Base-by-base conservation (phyloP, 1,140 invertebrate species). In the Drosophila varians region DNA sequence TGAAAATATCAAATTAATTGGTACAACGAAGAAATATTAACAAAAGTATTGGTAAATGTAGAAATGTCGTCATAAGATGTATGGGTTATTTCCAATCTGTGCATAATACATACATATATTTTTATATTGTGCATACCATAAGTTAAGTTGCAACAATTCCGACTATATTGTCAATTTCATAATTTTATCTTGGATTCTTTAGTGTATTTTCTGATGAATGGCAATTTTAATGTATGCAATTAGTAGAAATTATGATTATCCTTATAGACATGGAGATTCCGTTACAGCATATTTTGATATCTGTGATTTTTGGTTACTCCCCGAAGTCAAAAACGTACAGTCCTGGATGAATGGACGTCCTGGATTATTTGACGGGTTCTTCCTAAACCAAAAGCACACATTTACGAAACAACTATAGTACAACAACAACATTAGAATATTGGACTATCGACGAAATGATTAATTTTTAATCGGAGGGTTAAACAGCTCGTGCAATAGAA, bases 401-500 rank as follows among this genome's bases (percentile, higher is more conserved):
- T 38, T 38, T 38, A 38, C 1, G 16, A 38, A 38, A 38, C 36
- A 16, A 38, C n/a, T 38, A 31, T 11, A 11, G 9, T 31, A 31
- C 28, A 31, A 31, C 28, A 31, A 11, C 28, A 31, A 31, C 11
- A 31, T 31, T 31, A 31, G 9, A 31, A 11, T 8, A 11, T 11
- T 31, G 28, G 9, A 31, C 11, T 11, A 11, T 11, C 28, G 28
- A 31, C 28, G 28, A 9, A 31, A 14, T n/a, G n/a, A 38, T 16
- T 12, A 21, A 38, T 38, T 38, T 12, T 6, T 16, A 14, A 6
- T 5, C n/a, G 12, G 12, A 11, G 6, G 14, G 12, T 12, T 38
- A 38, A 38, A 38, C 36, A 38, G 28, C 28, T 31, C 36, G 36
- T 38, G 36, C 36, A 38, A 38, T 38, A 38, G 14, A 38, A 16